Percentiles rank a stretch among this genome's conserved stretches.
phyloP scores from a whole-genome alignment of 2,797 vertebrate genomes.

The Eulemur coronatus region DNA sequence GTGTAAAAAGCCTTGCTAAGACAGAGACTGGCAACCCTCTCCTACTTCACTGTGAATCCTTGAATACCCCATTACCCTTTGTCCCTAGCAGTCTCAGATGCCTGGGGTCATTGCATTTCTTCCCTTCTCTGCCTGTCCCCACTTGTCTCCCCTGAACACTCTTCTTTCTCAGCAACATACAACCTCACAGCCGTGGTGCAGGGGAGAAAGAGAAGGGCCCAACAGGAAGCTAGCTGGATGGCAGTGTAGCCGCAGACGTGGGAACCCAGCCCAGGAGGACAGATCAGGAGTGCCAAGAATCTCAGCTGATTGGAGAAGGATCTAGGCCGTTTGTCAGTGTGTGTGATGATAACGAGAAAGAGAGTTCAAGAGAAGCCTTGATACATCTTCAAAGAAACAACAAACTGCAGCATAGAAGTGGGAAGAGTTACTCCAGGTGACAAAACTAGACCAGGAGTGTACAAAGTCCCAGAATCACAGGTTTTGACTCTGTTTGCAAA shows the following conservation, averaged over 20 bases:
- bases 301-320: not conserved
- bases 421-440: not conserved
- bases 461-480: not conserved
- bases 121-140: not conserved
- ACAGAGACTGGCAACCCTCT: not conserved
- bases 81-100: not conserved
- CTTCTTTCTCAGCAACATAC: not conserved
- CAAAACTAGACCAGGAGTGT: not conserved
- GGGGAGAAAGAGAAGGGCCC: not conserved
- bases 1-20: not conserved
- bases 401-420: not conserved
- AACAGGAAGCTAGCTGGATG: not conserved
- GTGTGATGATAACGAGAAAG: not conserved
- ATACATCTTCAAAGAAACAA: not conserved
- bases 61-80: not conserved
- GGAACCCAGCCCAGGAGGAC: not conserved
- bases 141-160: not conserved
- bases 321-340: not conserved
- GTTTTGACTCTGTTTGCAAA: not conserved
- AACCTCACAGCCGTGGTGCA: rapidly evolving
- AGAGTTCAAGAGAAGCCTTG: not conserved
- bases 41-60: not conserved
- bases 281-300: not conserved
- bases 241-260: not conserved
- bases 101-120: not conserved